A percentile compares a stretch with the other conserved stretches of the same genome.
phyloP scores from a whole-genome alignment of 2,113 vertebrate species.

The Alaudala cheleensis region DNA sequence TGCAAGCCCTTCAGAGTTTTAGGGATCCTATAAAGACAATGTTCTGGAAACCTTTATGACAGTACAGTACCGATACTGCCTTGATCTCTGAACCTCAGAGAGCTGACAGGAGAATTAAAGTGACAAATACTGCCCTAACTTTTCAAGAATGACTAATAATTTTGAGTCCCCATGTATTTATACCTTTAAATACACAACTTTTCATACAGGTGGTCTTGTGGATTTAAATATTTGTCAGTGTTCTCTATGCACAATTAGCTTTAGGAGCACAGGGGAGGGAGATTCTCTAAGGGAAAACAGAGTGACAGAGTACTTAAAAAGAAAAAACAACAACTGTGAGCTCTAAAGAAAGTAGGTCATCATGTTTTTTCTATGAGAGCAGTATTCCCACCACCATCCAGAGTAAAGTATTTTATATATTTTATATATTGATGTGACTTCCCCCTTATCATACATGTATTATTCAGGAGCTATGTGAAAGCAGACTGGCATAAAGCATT shows the following conservation, averaged over 20 bases:
- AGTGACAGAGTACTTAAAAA: conserved; percentile 5
- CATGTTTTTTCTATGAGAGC: not conserved
- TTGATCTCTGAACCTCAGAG: not conserved
- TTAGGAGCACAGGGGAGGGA: not conserved
- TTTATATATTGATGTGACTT: not conserved
- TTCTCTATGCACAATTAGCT: not conserved
- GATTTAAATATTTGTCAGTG: not conserved
- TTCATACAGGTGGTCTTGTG: not conserved
- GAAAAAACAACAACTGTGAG: not conserved
- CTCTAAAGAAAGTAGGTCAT: conserved; percentile 28
- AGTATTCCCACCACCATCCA: not conserved
- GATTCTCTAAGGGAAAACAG: conserved; percentile 3
- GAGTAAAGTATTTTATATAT: not conserved
- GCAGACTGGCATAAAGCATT: conserved; percentile 23
- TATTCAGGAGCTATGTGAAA: conserved; percentile 37
- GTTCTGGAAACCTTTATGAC: not conserved
- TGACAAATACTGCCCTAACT: not conserved
- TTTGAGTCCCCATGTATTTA: not conserved
- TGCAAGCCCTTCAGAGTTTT: not conserved
- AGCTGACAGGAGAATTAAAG: not conserved
- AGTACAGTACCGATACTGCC: not conserved
- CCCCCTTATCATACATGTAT: not conserved
- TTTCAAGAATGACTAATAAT: not conserved
- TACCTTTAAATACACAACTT: not conserved
- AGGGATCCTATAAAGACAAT: not conserved